Evolutionary conservation across 2,797 vertebrate genomes (phyloP).

Genomic region (Rhyacichthys aspro): DNA sequence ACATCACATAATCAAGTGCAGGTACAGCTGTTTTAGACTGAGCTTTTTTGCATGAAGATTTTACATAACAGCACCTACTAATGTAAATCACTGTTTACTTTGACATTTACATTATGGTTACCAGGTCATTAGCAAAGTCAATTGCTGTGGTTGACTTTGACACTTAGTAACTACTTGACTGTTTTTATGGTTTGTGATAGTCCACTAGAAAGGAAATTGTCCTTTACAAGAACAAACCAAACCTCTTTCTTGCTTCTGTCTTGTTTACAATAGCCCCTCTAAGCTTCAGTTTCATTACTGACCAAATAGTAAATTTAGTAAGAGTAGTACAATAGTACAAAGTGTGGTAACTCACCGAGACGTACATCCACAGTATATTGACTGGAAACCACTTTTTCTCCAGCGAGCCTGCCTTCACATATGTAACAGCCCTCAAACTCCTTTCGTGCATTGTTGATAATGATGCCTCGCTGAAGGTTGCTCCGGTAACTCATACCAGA

Average conservation of each 20-base stretch:
- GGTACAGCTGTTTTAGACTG: no score
- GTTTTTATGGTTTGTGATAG: no score
- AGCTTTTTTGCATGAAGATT: no score
- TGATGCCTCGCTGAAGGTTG: conserved; percentile 84
- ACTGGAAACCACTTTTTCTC: conserved; percentile 72
- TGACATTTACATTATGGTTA: conserved; percentile 1
- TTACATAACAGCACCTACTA: no score
- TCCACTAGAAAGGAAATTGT: no score
- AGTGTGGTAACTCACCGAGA: conserved; percentile 79
- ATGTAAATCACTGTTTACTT: background rate
- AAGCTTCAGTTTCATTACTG: background rate
- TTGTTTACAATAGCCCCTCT: background rate
- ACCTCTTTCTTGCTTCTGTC: background rate
- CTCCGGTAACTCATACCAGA: conserved; percentile 74
- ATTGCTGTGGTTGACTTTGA: background rate
- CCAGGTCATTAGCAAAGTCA: background rate
- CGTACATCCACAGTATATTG: conserved; percentile 85
- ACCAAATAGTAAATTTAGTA: background rate
- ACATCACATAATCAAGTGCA: no score
- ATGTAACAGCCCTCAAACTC: conserved; percentile 86
- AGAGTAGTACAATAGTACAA: background rate
- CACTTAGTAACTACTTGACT: no score
- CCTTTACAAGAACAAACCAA: no score
- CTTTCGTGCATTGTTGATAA: conserved; percentile 82
- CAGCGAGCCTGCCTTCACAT: conserved; percentile 81